Evolutionary conservation across 30 jellyfish, hydroid and myxozoan genomes (phyloP), one percentile per base, ranked within the genome.

Genomic region (Cassiopea xamachana): DNA sequence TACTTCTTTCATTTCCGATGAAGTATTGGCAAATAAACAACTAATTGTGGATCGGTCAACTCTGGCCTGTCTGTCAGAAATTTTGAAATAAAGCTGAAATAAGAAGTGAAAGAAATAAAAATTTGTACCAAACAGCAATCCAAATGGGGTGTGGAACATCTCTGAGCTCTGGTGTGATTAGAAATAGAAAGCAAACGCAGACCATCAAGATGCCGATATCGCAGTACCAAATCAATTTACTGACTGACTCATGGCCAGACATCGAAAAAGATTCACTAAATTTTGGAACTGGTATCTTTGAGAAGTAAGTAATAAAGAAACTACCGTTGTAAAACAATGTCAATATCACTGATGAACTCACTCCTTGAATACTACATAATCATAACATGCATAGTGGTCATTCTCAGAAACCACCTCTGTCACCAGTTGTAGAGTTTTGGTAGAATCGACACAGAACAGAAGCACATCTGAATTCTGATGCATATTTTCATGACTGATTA

Each of bases 271-370:
- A 78, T 12, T 59, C 87, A 78, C 49, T 78, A 2, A 78, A 6
- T 50, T 78, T 78, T 78, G 87, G 87, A n/a, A 78, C 87, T 43
- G 87, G 87, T 1, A 60, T 78, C 49, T 78, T 78, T 47, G 71
- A 78, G 75, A 78, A 78, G 87, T 78, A 78, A 47, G 87, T 55
- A 15, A 67, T 13, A 13, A 67, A 67, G 76, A 7, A 13, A 67
- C 7, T 67, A 67, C 7, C 7, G 64, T 27, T 27, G 39, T 27
- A 27, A 27, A 27, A 27, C 39, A 27, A 27, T 27, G 39, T 27
- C 39, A 27, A 27, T 27, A 27, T 27, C 39, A 27, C 39, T 27
- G 39, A 27, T 27, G 39, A 27, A 27, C 39, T 27, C 39, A 27
- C 39, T 27, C 39, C 39, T 27, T 27, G 39, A 27, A 27, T 27